These are phyloP conservation scores for Kryptolebias marmoratus DNA, from an alignment of 2,113 vertebrate species.

Conservation along the genomic window DNA sequence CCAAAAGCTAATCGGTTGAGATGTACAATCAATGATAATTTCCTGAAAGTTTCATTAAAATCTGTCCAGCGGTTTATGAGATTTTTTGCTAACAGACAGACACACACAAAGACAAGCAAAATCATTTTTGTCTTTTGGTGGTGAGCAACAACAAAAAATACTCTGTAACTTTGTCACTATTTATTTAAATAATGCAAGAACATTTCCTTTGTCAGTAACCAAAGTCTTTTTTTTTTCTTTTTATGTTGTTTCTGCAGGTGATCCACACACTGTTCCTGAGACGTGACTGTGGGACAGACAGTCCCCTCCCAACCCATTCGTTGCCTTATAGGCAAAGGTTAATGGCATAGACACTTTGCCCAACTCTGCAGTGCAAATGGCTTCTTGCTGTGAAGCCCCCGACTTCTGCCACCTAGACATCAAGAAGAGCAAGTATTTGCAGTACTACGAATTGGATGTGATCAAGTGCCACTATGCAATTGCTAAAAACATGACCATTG, in stretches of 20 bases:
- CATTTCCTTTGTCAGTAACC: slow-evolving; percentile 33
- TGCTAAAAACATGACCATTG: slow-evolving; percentile 80
- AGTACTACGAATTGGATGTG: slow-evolving; percentile 86
- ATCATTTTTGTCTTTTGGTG: no score
- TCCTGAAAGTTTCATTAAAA: no score
- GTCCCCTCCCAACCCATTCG: slow-evolving; percentile 49
- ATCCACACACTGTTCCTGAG: slow-evolving; percentile 68
- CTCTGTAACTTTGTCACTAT: slow-evolving; percentile 14
- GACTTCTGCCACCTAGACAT: slow-evolving; percentile 63
- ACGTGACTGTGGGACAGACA: slow-evolving; percentile 69
- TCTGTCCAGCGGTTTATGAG: no score
- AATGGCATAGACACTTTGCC: slow-evolving; percentile 39
- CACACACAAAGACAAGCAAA: no score
- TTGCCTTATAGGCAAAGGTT: slow-evolving; percentile 45
- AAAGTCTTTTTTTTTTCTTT: slow-evolving; percentile 30
- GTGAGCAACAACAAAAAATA: no score
- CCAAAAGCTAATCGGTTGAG: no score
- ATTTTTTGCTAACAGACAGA: no score
- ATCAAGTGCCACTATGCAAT: slow-evolving; percentile 85
- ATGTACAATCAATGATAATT: no score
- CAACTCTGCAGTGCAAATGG: slow-evolving; percentile 67
- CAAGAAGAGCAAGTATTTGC: slow-evolving; percentile 89
- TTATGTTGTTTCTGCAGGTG: slow-evolving; percentile 71
- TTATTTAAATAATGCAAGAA: slow-evolving; percentile 11
- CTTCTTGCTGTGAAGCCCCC: slow-evolving; percentile 42